phyloP scores from a whole-genome alignment of 2,113 vertebrate species.

The Trichomycterus rosablanca region DNA sequence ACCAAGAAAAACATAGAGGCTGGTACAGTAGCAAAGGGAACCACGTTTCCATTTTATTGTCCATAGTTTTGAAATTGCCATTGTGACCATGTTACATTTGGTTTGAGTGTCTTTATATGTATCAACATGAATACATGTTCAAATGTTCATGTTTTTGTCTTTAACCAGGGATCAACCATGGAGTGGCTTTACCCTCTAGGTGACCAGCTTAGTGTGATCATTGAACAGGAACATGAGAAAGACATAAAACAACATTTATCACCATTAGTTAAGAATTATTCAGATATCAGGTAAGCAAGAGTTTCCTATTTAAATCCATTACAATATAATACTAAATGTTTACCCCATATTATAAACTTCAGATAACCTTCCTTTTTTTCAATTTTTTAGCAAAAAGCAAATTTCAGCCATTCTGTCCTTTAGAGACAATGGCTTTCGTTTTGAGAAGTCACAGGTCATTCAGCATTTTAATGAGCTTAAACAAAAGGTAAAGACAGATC shows the following conservation, averaged over 20 bases:
- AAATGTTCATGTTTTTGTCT: neutral
- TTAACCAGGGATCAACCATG: conserved; percentile 32
- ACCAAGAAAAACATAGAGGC: no score
- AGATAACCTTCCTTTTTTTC: neutral
- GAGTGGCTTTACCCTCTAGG: conserved; percentile 37
- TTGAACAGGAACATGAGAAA: conserved; percentile 31
- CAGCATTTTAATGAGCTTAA: conserved; percentile 30
- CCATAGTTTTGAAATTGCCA: no score
- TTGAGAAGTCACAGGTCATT: conserved; percentile 1
- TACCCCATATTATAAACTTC: neutral
- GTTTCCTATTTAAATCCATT: neutral
- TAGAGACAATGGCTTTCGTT: conserved; percentile 25
- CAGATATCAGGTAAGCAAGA: conserved; percentile 41
- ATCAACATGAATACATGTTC: neutral
- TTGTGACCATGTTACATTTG: no score
- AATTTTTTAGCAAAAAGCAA: conserved; percentile 37
- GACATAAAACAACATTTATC: conserved; percentile 26
- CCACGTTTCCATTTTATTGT: no score
- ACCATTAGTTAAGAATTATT: conserved; percentile 28
- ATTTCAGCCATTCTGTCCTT: conserved; percentile 37
- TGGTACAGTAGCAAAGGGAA: no score
- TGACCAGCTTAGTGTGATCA: conserved; percentile 27
- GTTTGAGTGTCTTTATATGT: no score
- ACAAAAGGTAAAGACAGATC: conserved; percentile 7
- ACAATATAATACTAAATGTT: neutral